Conservation (phyloP, 2,797 vertebrate species). For the Tamandua tetradactyla region DNA sequence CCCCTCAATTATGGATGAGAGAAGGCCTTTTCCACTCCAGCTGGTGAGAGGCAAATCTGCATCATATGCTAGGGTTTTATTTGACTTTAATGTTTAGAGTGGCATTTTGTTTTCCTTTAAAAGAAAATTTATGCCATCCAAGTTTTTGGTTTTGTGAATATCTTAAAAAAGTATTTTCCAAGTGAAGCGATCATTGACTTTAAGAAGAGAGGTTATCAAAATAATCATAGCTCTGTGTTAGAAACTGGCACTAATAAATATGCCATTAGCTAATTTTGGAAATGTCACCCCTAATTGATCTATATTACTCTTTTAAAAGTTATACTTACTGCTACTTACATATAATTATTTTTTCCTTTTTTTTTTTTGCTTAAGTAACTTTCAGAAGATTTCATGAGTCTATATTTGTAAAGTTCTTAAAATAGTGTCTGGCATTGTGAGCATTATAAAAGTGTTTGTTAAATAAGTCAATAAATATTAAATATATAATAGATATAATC, state of each 20-base stretch:
- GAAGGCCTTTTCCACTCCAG: neutral
- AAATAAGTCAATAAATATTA: neutral
- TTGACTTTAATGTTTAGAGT: slow-evolving; percentile 39
- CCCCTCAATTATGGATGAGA: neutral
- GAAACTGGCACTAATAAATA: slow-evolving; percentile 47
- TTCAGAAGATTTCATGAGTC: neutral
- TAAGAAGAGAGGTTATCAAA: slow-evolving; percentile 17
- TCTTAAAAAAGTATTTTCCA: slow-evolving; percentile 36
- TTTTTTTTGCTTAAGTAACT: neutral
- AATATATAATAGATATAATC: neutral
- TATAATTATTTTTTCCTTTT: neutral
- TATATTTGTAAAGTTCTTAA: neutral
- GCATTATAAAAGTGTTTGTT: neutral
- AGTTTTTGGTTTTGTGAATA: slow-evolving; percentile 1
- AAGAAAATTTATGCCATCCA: neutral
- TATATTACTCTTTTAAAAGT: neutral
- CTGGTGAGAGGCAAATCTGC: neutral
- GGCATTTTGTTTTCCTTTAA: slow-evolving; percentile 29
- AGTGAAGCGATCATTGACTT: slow-evolving; percentile 57
- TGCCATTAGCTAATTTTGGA: slow-evolving; percentile 37
- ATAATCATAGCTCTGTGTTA: neutral
- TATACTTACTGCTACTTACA: neutral
- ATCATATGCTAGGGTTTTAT: neutral
- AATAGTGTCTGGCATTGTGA: neutral
- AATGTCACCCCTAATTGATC: neutral